Evolutionary conservation across 2,113 vertebrate genomes (phyloP), one percentile per base, ranked within the genome.

Genomic region (Dolichotis patagonum): DNA sequence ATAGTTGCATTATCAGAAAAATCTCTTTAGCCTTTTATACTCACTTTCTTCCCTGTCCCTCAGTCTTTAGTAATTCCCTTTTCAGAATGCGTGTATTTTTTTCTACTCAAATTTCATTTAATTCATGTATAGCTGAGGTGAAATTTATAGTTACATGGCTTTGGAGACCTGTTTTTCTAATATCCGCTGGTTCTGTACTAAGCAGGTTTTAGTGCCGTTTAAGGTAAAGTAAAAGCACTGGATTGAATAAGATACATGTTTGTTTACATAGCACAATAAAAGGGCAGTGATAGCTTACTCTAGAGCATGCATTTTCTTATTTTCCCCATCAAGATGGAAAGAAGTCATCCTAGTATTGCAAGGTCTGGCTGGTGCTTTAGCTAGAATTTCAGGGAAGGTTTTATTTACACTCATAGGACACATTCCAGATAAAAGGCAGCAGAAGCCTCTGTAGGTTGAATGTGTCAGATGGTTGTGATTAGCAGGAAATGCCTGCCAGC

Each of bases 381-480:
- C 46, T 84, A 32, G 38, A 84, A 77, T 69, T 95, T 85, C 60
- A 60, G 52, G 38, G 30, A 96, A 95, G 28, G 28, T 83, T 94
- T 95, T 77, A 43, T n/a, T 58, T 80, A 28, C 4, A 28, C 4
- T 81, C 46, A 17, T 43, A 38, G 77, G 63, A 92, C 87, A 75
- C 75, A 82, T 77, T 94, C 63, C 63, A 71, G 82, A 85, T 81
- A 88, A 85, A 96, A 85, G 75, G 26, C 10, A 49, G 63, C 22
- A 85, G 83, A 28, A 43, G 19, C 49, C 52, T 90, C 60, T 30
- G 9, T 3, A 56, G 56, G 52, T 82, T 14, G 26, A 17, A 7
- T 28, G 32, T 13, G 20, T 90, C 56, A 90, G 92, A 71, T 46
- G 69, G 69, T 73, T 90, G 56, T 90, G 84, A 84, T 92, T 81